phyloP scores from a whole-genome alignment of 1,140 invertebrate species.

The Teleogryllus occipitalis region DNA sequence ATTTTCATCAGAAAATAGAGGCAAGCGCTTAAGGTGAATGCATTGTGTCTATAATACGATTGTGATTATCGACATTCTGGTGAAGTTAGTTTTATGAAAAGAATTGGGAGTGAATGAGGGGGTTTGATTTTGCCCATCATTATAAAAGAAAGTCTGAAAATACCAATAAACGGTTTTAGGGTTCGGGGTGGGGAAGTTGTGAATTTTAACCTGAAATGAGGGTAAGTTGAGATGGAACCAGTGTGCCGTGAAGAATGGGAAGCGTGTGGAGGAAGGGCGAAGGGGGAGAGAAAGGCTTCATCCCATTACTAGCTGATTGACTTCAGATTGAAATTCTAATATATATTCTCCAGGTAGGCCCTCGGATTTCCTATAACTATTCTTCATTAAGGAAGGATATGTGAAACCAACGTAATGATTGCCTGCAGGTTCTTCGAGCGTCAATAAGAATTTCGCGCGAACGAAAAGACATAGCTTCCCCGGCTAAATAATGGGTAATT shows the following conservation, averaged over 20 bases:
- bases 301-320: conserved; percentile 4
- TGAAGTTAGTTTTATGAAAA: not conserved
- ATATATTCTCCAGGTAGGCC: conserved; percentile 3
- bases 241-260: not conserved
- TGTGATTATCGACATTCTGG: not conserved
- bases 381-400: conserved; percentile 1
- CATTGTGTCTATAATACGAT: conserved; percentile 1
- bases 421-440: not conserved
- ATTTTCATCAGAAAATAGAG: not conserved
- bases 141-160: not conserved
- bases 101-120: not conserved
- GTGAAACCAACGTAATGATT: not conserved
- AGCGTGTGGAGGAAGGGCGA: not conserved
- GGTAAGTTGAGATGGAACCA: not conserved
- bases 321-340: conserved; percentile 5
- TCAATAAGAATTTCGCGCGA: not conserved
- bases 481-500: not conserved
- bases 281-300: not conserved
- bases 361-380: conserved; percentile 4
- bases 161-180: not conserved
- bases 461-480: not conserved
- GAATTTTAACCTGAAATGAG: conserved; percentile 1
- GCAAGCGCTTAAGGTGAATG: not conserved
- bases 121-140: not conserved
- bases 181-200: not conserved